Evolutionary conservation across 2,113 vertebrate species (phyloP), one percentile per base, ranked within the genome.

Genomic region (Aix galericulata): DNA sequence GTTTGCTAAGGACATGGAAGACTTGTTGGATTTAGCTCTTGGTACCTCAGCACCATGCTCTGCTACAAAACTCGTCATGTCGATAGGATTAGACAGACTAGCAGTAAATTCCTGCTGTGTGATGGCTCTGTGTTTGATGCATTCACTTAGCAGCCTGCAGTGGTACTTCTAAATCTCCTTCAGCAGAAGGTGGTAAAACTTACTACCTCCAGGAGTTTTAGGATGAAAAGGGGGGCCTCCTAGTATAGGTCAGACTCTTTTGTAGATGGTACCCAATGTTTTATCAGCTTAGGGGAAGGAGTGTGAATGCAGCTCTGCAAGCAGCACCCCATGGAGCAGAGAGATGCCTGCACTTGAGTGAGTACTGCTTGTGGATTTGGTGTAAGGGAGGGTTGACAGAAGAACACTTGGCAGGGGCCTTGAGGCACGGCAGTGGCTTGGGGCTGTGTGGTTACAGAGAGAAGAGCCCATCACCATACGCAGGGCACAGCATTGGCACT

Each of bases 401-500:
- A 38, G 46, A 71, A 2, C 13, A 2, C 6, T 31, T 17, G 3
- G 0, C 29, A 0, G 11, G 34, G 53, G 11, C 4, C 29, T 8
- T 76, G 75, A 59, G 75, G 11, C 2, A 0, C 0, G 4, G 22
- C n/a, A 34, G n/a, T 20, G 44, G 7, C 29, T n/a, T n/a, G 75
- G 55, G 38, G 22, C 9, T 1, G 0, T 8, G 4, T 9, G 13
- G 56, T 36, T 26, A 16, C 11, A 0, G 38, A 21, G 32, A 60
- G 36, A 34, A 21, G 32, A 60, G 42, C 17, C 21, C 0, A 0
- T 31, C 36, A 20, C 46, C 0, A 0, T 8, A 38, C 31, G 58
- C 59, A 0, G 23, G 53, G 68, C 73, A n/a, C 34, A 15, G 17
- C 62, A 17, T 20, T 7, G 74, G 31, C 48, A 1, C 55, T 64